These are phyloP conservation scores for Habroteleia sp. DNA, from an alignment of 2,888 invertebrate genomes.

Conservation along the genomic window DNA sequence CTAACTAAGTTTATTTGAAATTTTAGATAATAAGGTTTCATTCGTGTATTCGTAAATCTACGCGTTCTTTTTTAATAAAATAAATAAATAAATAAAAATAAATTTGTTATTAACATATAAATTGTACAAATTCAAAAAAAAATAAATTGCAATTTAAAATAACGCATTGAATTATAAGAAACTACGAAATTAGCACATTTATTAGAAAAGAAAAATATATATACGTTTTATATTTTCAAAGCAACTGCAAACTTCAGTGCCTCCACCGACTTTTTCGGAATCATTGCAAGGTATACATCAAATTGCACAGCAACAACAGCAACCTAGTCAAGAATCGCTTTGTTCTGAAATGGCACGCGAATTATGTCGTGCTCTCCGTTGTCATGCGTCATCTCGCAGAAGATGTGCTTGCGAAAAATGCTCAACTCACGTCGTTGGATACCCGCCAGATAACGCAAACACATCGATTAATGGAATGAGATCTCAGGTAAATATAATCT, in stretches of 20 bases:
- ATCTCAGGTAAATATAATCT: conserved; percentile 78
- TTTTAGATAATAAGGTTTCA: too few species aligned
- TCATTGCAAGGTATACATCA: conserved; percentile 80
- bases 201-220: conserved; percentile 6
- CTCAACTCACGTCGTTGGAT: conserved; percentile 81
- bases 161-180: too few species aligned
- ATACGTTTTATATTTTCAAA: not conserved
- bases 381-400: conserved; percentile 85
- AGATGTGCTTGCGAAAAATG: conserved; percentile 85
- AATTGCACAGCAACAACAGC: conserved; percentile 68
- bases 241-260: conserved; percentile 72
- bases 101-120: too few species aligned
- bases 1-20: too few species aligned
- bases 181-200: too few species aligned
- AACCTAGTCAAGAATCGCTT: conserved; percentile 84
- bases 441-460: conserved; percentile 81
- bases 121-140: too few species aligned
- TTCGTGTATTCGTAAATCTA: too few species aligned
- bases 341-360: conserved; percentile 91
- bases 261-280: conserved; percentile 75
- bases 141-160: too few species aligned
- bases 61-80: too few species aligned
- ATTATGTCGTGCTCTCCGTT: conserved; percentile 85
- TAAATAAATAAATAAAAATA: too few species aligned
- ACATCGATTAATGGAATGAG: conserved; percentile 80